Conservation (phyloP, 2,888 invertebrate species). For the Resseliella maxima region DNA sequence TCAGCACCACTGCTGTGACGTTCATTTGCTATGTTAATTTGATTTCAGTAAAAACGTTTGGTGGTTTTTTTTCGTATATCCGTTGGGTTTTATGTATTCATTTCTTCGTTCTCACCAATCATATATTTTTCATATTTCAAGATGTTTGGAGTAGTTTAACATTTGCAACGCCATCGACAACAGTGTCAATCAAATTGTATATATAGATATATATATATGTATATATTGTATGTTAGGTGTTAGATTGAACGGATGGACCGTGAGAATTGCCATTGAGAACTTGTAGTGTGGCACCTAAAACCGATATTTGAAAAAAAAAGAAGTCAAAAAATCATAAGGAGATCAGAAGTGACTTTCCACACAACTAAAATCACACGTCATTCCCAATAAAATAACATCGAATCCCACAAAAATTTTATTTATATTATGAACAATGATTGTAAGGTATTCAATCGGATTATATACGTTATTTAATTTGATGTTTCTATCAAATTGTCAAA, state of each 20-base stretch:
- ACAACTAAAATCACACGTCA: too few species aligned
- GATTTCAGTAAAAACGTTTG: conserved; percentile 24
- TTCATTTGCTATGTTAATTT: neutral
- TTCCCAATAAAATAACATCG: too few species aligned
- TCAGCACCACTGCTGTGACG: neutral
- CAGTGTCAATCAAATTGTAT: neutral
- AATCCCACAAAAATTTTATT: neutral
- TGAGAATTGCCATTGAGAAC: neutral
- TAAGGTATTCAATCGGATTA: neutral
- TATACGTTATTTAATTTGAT: neutral
- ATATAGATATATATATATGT: neutral
- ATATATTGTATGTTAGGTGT: neutral
- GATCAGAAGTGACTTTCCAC: too few species aligned
- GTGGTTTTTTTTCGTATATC: neutral
- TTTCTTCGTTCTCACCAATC: neutral
- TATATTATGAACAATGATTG: neutral
- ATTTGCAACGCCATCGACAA: neutral
- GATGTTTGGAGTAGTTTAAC: neutral
- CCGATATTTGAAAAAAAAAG: too few species aligned
- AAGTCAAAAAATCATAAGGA: neutral
- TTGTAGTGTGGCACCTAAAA: neutral
- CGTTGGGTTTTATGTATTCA: neutral
- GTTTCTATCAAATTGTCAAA: neutral
- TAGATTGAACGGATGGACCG: neutral
- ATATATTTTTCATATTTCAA: conserved; percentile 3